These are phyloP conservation scores for Drosophila multiciliata DNA, from an alignment of 2,888 invertebrate genomes.

Conservation along the genomic window DNA sequence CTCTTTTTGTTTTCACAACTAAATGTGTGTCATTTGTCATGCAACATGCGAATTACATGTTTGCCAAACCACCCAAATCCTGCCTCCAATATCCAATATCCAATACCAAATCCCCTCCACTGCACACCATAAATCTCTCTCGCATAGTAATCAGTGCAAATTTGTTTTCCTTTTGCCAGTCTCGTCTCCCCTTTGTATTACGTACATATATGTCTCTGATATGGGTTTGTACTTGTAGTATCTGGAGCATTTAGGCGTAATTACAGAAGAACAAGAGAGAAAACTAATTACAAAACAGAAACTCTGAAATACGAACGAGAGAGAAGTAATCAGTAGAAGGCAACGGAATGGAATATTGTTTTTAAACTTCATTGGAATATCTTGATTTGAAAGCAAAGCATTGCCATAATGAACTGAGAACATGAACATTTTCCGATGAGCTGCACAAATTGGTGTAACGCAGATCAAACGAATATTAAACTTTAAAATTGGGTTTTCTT, in stretches of 20 bases:
- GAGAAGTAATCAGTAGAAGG: neutral
- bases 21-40: slow-evolving; percentile 57
- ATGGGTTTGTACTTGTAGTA: neutral
- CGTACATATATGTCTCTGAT: neutral
- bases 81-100: neutral
- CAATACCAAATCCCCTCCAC: neutral
- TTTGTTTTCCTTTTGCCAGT: slow-evolving; percentile 50
- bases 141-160: slow-evolving; percentile 46
- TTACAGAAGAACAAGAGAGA: slow-evolving; percentile 8
- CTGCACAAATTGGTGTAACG: neutral
- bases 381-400: neutral
- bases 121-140: slow-evolving; percentile 11
- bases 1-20: slow-evolving; percentile 14
- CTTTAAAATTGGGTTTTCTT: too few species aligned
- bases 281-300: slow-evolving; percentile 8
- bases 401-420: neutral
- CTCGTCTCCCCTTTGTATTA: slow-evolving; percentile 10
- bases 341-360: neutral
- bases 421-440: neutral
- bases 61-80: slow-evolving; percentile 3
- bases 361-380: neutral
- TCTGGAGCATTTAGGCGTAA: slow-evolving; percentile 22
- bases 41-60: slow-evolving; percentile 38
- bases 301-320: neutral
- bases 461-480: neutral